Evolutionary conservation across 2,113 vertebrate species (phyloP).

Genomic region (Regulus satrapa): DNA sequence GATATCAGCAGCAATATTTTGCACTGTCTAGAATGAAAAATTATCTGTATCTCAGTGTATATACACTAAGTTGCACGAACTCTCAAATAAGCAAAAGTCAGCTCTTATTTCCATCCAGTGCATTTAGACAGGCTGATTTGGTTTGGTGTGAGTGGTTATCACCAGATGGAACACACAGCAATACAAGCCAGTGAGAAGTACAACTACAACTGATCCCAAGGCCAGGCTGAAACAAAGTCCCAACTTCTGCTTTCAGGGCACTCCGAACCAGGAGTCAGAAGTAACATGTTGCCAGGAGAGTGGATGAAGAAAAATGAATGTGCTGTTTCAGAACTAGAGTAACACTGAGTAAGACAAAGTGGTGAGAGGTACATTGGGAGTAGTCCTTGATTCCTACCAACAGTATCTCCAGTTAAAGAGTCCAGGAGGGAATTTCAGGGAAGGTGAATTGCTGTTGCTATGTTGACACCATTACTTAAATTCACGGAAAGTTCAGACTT

Average conservation of each 20-base stretch:
- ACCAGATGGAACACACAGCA: not conserved
- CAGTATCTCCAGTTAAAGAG: not conserved
- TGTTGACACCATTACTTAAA: not conserved
- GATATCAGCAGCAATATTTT: not conserved
- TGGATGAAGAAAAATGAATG: not conserved
- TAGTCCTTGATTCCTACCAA: not conserved
- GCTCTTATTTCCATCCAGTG: not conserved
- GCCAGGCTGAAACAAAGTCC: not conserved
- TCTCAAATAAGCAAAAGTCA: not conserved
- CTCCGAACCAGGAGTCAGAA: not conserved
- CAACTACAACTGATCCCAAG: not conserved
- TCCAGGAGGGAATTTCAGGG: not conserved
- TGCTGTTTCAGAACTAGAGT: not conserved
- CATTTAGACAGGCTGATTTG: not conserved
- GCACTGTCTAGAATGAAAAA: not conserved
- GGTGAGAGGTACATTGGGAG: not conserved
- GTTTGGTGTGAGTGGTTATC: not conserved
- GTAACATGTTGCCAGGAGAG: not conserved
- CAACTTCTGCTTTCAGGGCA: not conserved
- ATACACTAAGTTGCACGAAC: not conserved
- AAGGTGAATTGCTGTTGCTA: not conserved
- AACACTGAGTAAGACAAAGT: not conserved
- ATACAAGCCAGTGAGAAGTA: not conserved
- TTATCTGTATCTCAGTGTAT: not conserved
- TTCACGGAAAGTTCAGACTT: not conserved